phyloP scores from a whole-genome alignment of 2,888 invertebrate genomes.

The Osedax frankpressi region DNA sequence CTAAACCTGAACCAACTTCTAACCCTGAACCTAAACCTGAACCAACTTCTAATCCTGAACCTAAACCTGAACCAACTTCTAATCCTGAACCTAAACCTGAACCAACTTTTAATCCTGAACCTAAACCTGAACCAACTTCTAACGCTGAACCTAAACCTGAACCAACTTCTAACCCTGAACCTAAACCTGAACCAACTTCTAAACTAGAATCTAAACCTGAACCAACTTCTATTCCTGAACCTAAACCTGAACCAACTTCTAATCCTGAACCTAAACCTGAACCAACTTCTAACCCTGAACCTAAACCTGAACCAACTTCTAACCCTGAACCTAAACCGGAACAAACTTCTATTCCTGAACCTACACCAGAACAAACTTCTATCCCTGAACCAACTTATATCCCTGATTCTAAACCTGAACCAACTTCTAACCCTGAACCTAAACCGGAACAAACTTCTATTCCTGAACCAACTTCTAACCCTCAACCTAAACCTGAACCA shows the following conservation, averaged over 20 bases:
- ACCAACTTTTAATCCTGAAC: not conserved
- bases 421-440: not conserved
- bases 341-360: too few species aligned
- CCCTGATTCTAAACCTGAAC: not conserved
- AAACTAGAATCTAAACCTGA: conserved; percentile 5
- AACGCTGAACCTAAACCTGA: conserved; percentile 16
- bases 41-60: not conserved
- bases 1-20: not conserved
- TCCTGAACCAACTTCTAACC: too few species aligned
- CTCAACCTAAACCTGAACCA: not conserved
- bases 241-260: conserved; percentile 10
- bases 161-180: not conserved
- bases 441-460: too few species aligned
- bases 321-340: not conserved
- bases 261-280: conserved; percentile 21
- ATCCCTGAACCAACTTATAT: not conserved
- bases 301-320: too few species aligned
- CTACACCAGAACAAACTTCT: not conserved
- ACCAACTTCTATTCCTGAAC: conserved; percentile 2
- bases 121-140: conserved; percentile 3
- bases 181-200: conserved; percentile 6
- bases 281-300: too few species aligned
- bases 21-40: not conserved
- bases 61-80: conserved; percentile 1
- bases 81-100: conserved; percentile 7